Percentiles rank a stretch among this genome's conserved stretches.
phyloP scores from a whole-genome alignment of 2,113 vertebrate species.

The Pterocles burchelli region DNA sequence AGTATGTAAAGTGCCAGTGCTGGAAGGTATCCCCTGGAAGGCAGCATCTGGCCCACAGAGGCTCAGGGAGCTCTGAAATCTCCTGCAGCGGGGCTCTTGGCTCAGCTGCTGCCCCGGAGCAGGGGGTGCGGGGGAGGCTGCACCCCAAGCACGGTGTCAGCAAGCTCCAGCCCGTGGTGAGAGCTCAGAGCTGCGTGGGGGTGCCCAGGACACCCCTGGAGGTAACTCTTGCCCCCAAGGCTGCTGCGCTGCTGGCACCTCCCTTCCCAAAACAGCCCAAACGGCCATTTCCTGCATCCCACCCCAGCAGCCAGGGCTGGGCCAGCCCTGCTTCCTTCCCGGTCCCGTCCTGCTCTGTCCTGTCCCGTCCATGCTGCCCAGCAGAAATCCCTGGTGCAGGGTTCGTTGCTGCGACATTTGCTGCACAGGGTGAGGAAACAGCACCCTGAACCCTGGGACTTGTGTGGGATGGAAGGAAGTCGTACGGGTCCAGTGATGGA shows the following conservation, averaged over 20 bases:
- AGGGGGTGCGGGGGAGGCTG: fast-evolving
- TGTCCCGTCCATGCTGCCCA: neutral
- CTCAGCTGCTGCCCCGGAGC: neutral
- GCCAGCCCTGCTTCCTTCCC: neutral
- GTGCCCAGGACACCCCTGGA: neutral
- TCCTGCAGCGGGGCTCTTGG: neutral
- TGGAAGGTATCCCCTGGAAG: neutral
- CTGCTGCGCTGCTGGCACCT: neutral
- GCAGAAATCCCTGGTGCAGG: neutral
- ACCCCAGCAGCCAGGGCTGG: neutral
- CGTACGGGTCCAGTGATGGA: neutral
- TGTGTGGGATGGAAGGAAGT: neutral
- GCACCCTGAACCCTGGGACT: neutral
- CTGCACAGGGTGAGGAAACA: fast-evolving
- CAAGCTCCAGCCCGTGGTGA: neutral
- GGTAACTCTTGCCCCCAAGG: neutral
- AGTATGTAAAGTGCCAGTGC: neutral
- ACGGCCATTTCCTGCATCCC: neutral
- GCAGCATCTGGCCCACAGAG: fast-evolving
- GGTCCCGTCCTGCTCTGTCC: fast-evolving
- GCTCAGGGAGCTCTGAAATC: neutral
- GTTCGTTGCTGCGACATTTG: neutral
- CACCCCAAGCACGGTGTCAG: neutral
- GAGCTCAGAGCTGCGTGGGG: neutral
- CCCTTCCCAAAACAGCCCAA: neutral